Conservation (phyloP, 2,113 vertebrate species). For the Thamnaconus septentrionalis region DNA sequence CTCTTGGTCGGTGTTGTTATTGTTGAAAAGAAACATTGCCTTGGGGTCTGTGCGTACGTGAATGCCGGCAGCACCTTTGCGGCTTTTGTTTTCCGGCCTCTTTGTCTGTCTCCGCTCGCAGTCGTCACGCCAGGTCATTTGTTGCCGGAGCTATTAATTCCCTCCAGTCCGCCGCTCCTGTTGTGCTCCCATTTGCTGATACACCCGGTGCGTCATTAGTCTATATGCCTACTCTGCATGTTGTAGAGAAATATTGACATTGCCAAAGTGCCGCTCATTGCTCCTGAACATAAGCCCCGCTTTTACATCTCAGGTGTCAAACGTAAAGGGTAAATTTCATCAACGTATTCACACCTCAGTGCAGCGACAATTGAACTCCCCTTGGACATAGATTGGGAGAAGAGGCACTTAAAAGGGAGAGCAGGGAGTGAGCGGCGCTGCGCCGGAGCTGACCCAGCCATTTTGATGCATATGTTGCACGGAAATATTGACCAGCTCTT, state of each 20-base stretch:
- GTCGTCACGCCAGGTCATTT: conserved; percentile 70
- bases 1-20: conserved; percentile 5
- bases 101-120: conserved; percentile 56
- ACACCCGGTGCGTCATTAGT: conserved; percentile 63
- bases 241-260: conserved; percentile 68
- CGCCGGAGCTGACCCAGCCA: conserved; percentile 64
- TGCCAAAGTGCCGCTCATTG: conserved; percentile 51
- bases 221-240: conserved; percentile 67
- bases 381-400: conserved; percentile 47
- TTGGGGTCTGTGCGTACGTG: conserved; percentile 7
- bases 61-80: background rate
- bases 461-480: conserved; percentile 73
- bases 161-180: conserved; percentile 52
- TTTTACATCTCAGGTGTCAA: conserved; percentile 67
- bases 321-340: conserved; percentile 61
- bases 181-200: conserved; percentile 68
- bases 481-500: conserved; percentile 78
- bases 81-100: conserved; percentile 28
- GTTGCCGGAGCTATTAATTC: conserved; percentile 60
- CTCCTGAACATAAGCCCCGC: conserved; percentile 45
- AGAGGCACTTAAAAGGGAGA: conserved; percentile 47
- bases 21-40: background rate
- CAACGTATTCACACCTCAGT: conserved; percentile 54
- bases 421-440: conserved; percentile 30
- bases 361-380: conserved; percentile 49